A percentile compares a stretch with the other conserved stretches of the same genome.
Evolutionary conservation across 2,113 vertebrate genomes (phyloP).

Genomic region (Typhlomys cinereus): DNA sequence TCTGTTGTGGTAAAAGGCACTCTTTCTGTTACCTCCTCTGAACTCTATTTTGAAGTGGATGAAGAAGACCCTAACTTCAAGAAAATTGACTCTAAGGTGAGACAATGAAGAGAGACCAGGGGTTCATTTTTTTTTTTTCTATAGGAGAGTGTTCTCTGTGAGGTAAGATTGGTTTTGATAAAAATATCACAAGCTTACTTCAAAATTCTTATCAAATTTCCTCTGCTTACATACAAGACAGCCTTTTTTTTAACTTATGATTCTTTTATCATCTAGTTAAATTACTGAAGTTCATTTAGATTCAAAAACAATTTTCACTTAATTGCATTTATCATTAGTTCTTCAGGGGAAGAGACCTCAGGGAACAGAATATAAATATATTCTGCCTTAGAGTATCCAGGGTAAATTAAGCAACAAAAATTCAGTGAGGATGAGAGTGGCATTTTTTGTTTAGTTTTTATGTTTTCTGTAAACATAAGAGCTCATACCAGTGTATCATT

Average conservation of each 20-base stretch:
- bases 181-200: conserved; percentile 69
- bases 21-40: conserved; percentile 95
- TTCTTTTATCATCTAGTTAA: conserved; percentile 55
- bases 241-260: conserved; percentile 67
- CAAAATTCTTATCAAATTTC: conserved; percentile 78
- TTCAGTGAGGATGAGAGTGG: conserved; percentile 69
- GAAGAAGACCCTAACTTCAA: conserved; percentile 97
- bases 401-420: conserved; percentile 71
- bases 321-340: conserved; percentile 84
- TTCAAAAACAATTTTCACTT: conserved; percentile 74
- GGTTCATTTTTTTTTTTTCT: conserved; percentile 7
- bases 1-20: conserved; percentile 93
- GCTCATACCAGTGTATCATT: conserved; percentile 52
- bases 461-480: conserved; percentile 72
- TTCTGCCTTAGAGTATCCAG: conserved; percentile 72
- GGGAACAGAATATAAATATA: conserved; percentile 81
- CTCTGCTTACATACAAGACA: conserved; percentile 33
- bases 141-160: neutral
- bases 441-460: conserved; percentile 74
- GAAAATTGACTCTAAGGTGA: conserved; percentile 98
- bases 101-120: conserved; percentile 65
- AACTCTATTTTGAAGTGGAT: conserved; percentile 99
- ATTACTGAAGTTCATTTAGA: conserved; percentile 74
- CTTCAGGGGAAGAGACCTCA: conserved; percentile 56
- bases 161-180: neutral